Conservation (phyloP, 2,888 invertebrate species). For the Octodonta nipae region DNA sequence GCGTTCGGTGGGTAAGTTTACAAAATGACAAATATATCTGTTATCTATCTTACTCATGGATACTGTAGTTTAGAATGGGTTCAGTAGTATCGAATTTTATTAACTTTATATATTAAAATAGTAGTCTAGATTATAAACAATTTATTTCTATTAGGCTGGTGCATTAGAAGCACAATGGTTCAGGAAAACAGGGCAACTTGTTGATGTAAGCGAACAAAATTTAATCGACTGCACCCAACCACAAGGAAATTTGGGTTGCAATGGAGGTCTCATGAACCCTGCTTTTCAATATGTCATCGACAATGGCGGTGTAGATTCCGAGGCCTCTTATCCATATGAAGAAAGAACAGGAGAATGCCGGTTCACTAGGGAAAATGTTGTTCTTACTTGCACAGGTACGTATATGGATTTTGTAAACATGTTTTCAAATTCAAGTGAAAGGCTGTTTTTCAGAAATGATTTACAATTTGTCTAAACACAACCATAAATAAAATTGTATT, state of each 20-base stretch:
- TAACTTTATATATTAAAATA: no score
- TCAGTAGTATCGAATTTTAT: no score
- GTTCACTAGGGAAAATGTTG: conserved; percentile 18
- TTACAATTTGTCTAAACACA: no score
- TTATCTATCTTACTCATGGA: no score
- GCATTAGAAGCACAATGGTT: conserved; percentile 43
- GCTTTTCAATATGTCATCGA: conserved; percentile 38
- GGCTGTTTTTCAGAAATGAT: no score
- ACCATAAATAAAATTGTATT: no score
- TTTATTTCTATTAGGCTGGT: conserved; percentile 42
- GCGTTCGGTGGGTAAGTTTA: no score
- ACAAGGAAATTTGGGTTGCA: conserved; percentile 41
- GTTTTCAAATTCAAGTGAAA: no score
- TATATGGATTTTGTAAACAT: no score
- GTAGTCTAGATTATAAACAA: no score
- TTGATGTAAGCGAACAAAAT: conserved; percentile 43
- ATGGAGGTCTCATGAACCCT: conserved; percentile 41
- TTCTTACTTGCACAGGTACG: conserved; percentile 22
- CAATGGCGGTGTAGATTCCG: conserved; percentile 44
- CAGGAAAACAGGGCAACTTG: conserved; percentile 38
- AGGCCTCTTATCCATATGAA: conserved; percentile 40
- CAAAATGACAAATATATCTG: no score
- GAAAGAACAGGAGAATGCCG: conserved; percentile 20
- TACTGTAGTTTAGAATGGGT: no score
- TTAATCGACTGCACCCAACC: conserved; percentile 41